Conservation (phyloP, 2,113 vertebrate species). For the Nerophis lumbriciformis region DNA sequence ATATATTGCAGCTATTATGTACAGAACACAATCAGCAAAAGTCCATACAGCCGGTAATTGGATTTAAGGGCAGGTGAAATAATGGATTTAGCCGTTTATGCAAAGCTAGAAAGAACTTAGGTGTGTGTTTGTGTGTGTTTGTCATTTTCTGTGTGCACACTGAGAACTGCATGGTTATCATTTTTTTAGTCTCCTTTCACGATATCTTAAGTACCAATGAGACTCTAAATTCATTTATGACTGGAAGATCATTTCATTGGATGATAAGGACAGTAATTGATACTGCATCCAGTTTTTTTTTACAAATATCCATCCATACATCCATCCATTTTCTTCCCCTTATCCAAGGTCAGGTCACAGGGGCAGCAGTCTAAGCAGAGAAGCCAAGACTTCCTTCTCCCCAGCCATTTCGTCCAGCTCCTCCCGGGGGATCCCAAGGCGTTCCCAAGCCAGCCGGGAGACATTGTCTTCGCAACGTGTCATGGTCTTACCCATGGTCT, state of each 20-base stretch:
- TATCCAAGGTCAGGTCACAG: too few relatives aligned
- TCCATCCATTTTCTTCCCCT: too few relatives aligned
- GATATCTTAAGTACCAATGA: constrained; percentile 38
- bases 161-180: constrained; percentile 4
- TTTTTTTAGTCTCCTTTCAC: constrained; percentile 26
- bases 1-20: not conserved
- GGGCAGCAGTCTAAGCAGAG: too few relatives aligned
- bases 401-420: too few relatives aligned
- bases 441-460: too few relatives aligned
- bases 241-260: constrained; percentile 19
- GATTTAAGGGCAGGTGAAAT: constrained; percentile 43
- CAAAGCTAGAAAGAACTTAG: constrained; percentile 20
- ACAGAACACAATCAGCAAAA: constrained; percentile 21
- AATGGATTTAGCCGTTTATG: constrained; percentile 23
- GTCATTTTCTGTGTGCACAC: not conserved
- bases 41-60: constrained; percentile 41
- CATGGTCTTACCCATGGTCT: too few relatives aligned
- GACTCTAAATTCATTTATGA: constrained; percentile 40
- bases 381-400: too few relatives aligned
- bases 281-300: constrained; percentile 22
- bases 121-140: constrained; percentile 10
- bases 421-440: too few relatives aligned
- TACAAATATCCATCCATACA: too few relatives aligned
- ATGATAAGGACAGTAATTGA: constrained; percentile 31
- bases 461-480: too few relatives aligned